Percentiles rank a stretch among this genome's conserved stretches.
Evolutionary conservation across 2,113 vertebrate species (phyloP).

Genomic region (Hypomesus transpacificus): DNA sequence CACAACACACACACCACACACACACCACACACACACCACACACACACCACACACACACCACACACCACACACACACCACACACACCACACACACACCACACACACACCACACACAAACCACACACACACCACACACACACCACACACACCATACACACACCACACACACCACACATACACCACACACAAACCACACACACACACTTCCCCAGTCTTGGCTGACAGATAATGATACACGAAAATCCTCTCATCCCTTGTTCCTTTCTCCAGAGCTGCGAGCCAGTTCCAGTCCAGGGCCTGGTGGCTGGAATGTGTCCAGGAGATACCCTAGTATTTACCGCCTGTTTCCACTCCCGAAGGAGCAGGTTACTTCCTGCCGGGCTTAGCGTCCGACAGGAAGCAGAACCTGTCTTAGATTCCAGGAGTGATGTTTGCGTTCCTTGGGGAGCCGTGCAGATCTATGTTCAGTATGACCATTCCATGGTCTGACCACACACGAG

Average conservation of each 20-base stretch:
- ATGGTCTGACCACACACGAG: constrained; percentile 45
- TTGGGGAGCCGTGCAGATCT: constrained; percentile 61
- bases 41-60: no score
- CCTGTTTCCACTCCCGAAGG: constrained; percentile 68
- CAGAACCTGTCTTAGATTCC: constrained; percentile 65
- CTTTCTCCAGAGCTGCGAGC: constrained; percentile 74
- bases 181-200: neutral
- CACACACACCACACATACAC: neutral
- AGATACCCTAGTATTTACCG: constrained; percentile 80
- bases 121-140: neutral
- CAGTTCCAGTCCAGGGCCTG: constrained; percentile 73
- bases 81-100: no score
- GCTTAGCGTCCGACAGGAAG: constrained; percentile 72
- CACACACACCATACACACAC: neutral
- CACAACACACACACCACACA: no score
- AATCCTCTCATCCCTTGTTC: constrained; percentile 12
- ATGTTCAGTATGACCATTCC: constrained; percentile 58
- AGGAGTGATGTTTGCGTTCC: constrained; percentile 66
- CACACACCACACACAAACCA: no score
- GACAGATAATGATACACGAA: neutral
- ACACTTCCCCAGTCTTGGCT: neutral
- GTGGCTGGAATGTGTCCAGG: constrained; percentile 70
- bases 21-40: no score
- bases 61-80: no score
- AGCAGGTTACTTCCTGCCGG: constrained; percentile 55